phyloP scores from a whole-genome alignment of 2,797 vertebrate genomes.

The Chaenodraco wilsoni region DNA sequence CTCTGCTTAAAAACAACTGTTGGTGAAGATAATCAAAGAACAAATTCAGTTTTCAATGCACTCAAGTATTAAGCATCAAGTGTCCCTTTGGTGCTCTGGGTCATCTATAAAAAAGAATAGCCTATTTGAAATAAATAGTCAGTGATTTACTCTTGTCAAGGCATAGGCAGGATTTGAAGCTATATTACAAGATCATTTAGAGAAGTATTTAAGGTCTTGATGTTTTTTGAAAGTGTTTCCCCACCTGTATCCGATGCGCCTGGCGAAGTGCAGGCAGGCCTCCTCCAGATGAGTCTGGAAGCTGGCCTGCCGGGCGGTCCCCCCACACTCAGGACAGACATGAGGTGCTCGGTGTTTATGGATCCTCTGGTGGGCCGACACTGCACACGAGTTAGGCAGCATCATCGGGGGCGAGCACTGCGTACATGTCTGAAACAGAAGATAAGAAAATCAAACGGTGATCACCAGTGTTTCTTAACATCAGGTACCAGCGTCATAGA shows the following conservation, averaged over 20 bases:
- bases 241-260: slow-evolving; percentile 95
- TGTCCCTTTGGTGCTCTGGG: background rate
- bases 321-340: slow-evolving; percentile 95
- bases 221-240: background rate
- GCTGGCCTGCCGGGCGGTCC: slow-evolving; percentile 87
- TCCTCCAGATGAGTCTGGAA: slow-evolving; percentile 92
- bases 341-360: slow-evolving; percentile 92
- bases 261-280: slow-evolving; percentile 93
- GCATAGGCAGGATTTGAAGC: background rate
- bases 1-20: background rate
- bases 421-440: slow-evolving; percentile 85
- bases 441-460: background rate
- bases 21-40: background rate
- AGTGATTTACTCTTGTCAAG: background rate
- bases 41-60: background rate
- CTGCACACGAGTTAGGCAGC: slow-evolving; percentile 93
- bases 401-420: slow-evolving; percentile 93
- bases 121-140: background rate
- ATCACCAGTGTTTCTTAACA: background rate
- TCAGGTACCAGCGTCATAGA: background rate
- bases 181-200: background rate
- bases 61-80: background rate
- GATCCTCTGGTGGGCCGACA: slow-evolving; percentile 91
- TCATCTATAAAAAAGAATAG: background rate
- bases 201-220: background rate